Conservation (phyloP, 1,140 invertebrate genomes). For the Maconellicoccus hirsutus region DNA sequence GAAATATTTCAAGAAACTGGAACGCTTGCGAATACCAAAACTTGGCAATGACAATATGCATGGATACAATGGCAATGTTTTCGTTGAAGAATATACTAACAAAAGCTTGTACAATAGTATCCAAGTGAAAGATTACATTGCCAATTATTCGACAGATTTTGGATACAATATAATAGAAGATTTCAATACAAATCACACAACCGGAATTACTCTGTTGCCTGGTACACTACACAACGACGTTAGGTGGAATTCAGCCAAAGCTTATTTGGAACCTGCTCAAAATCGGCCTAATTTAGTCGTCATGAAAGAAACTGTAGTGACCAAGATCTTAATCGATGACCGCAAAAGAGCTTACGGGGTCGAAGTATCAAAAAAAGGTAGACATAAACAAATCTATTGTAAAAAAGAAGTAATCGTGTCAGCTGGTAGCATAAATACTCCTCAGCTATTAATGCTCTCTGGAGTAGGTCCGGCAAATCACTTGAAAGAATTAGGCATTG, state of each 20-base stretch:
- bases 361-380: conserved; percentile 55
- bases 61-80: neutral
- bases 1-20: conserved; percentile 51
- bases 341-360: conserved; percentile 58
- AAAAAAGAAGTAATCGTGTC: conserved; percentile 35
- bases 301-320: conserved; percentile 40
- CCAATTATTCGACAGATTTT: conserved; percentile 75
- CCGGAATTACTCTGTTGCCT: neutral
- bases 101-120: neutral
- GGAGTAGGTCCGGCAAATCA: conserved; percentile 39
- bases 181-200: neutral
- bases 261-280: conserved; percentile 31
- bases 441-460: conserved; percentile 40
- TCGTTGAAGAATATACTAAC: neutral
- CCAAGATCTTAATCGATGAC: conserved; percentile 33
- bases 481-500: conserved; percentile 32
- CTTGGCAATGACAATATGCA: conserved; percentile 32
- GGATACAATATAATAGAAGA: conserved; percentile 50
- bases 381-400: conserved; percentile 35
- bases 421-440: conserved; percentile 35
- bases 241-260: conserved; percentile 56
- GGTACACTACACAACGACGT: conserved; percentile 49
- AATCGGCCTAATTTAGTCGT: conserved; percentile 42
- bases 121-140: conserved; percentile 60
- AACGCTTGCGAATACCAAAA: conserved; percentile 41